Base-by-base conservation (phyloP, 2,113 vertebrate species). In the Chamaetylas fuelleborni region DNA sequence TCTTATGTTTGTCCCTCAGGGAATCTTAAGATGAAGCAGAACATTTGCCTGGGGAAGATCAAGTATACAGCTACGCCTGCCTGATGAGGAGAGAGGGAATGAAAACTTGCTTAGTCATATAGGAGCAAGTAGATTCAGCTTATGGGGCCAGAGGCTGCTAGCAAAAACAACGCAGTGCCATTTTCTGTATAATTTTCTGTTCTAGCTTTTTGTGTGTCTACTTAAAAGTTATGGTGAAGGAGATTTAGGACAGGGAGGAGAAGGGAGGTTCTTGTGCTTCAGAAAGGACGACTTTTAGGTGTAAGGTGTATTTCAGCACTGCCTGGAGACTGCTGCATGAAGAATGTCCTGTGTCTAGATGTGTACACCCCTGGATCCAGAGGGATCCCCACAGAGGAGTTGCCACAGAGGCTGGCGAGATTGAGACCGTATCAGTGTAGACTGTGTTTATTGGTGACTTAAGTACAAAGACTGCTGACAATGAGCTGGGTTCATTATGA, bases 311-410 rank as follows among this genome's bases (percentile, higher is more conserved):
- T 88, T 85, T 88, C 40, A 61, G 70, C 26, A 65, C 26, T 0
- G 0, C n/a, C 54, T 77, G 60, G 34, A 47, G 54, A 34, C 24
- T 19, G 28, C 45, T 77, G 45, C 19, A 7, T n/a, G 54, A 73
- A 15, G 38, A 43, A 8, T 3, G 2, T 19, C 9, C 45, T 60
- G 3, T 1, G 4, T 19, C 34, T 43, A n/a, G 14, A 14, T n/a
- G 9, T 14, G 43, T 28, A 15, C 17, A 19, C 8, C 5, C 14
- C 31, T 50, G 71, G 31, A 36, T 36, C 71, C 60, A 33, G 42
- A 71, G 85, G 8, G 26, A 71, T 81, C 3, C 0, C 26, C 45
- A 34, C n/a, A 53, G 45, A 71, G 79, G 14, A 28, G 42, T 67
- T 0, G 0, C 25, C 69, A 47, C 53, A 81, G 58, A 65, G 7